Evolutionary conservation across 1,140 invertebrate species (phyloP).

Genomic region (Temnothorax nylanderi): DNA sequence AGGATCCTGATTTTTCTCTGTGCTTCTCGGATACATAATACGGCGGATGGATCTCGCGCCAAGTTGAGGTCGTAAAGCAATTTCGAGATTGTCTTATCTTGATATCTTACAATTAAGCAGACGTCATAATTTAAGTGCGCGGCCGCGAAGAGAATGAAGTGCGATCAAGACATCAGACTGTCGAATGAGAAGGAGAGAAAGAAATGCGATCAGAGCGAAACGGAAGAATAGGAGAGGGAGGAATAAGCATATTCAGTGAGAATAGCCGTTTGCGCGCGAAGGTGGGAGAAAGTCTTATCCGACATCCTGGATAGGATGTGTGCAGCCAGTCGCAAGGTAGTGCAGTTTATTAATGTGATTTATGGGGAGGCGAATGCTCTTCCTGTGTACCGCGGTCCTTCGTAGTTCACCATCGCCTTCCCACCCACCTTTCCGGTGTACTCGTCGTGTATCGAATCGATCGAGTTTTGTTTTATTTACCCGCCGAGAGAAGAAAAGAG

Average conservation of each 20-base stretch:
- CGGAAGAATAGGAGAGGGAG: neutral
- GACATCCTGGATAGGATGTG: constrained; percentile 43
- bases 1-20: neutral
- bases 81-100: constrained; percentile 45
- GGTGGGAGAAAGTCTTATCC: constrained; percentile 61
- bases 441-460: constrained; percentile 64
- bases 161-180: constrained; percentile 58
- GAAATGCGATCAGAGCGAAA: constrained; percentile 2
- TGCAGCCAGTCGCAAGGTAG: constrained; percentile 53
- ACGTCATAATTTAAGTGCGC: constrained; percentile 50
- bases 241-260: constrained; percentile 55
- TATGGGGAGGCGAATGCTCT: constrained; percentile 69
- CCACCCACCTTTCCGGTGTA: constrained; percentile 21
- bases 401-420: constrained; percentile 21
- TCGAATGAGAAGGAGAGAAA: constrained; percentile 42
- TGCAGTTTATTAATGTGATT: constrained; percentile 78
- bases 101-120: constrained; percentile 52
- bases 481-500: constrained; percentile 11
- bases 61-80: constrained; percentile 33
- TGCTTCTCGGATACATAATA: neutral
- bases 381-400: constrained; percentile 28
- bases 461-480: constrained; percentile 66
- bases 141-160: neutral
- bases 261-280: constrained; percentile 22
- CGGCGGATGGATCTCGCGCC: neutral